Conservation (phyloP, 2,797 vertebrate genomes). For the Orestias chungarensis region DNA sequence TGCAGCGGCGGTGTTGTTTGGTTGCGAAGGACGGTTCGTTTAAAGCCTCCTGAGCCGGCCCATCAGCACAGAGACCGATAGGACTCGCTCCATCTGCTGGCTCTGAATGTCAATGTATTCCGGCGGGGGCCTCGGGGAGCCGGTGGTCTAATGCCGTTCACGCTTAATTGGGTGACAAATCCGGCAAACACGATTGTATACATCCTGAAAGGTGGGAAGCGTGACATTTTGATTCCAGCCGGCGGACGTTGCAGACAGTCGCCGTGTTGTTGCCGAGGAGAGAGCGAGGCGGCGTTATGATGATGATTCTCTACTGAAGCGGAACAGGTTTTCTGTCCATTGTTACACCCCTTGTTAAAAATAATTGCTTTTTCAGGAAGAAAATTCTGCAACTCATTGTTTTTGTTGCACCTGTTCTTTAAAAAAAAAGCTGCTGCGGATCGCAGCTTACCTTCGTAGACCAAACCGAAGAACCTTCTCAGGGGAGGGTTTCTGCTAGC, state of each 20-base stretch:
- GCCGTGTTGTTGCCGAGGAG: slow-evolving; percentile 16
- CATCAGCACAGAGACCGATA: slow-evolving; percentile 46
- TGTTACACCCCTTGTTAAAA: slow-evolving; percentile 32
- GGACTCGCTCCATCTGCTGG: slow-evolving; percentile 49
- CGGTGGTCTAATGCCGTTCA: slow-evolving; percentile 43
- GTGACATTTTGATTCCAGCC: slow-evolving; percentile 64
- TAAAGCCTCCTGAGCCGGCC: slow-evolving; percentile 24
- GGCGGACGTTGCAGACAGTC: slow-evolving; percentile 28
- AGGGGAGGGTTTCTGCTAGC: background rate
- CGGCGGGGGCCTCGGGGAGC: slow-evolving; percentile 41
- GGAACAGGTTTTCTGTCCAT: slow-evolving; percentile 19
- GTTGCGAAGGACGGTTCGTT: background rate
- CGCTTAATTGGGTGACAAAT: slow-evolving; percentile 69
- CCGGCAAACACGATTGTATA: slow-evolving; percentile 66
- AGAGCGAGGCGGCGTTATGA: slow-evolving; percentile 10
- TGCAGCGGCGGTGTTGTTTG: slow-evolving; percentile 9
- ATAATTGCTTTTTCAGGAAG: slow-evolving; percentile 17
- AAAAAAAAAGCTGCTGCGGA: slow-evolving; percentile 5
- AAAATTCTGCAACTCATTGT: slow-evolving; percentile 2
- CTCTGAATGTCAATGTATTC: slow-evolving; percentile 71
- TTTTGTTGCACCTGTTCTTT: background rate
- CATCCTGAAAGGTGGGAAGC: slow-evolving; percentile 60
- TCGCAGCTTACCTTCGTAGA: background rate
- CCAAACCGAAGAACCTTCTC: background rate
- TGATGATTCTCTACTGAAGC: slow-evolving; percentile 17